Evolutionary conservation across 2,888 invertebrate genomes (phyloP).

Genomic region (Chrysolina oricalcia): DNA sequence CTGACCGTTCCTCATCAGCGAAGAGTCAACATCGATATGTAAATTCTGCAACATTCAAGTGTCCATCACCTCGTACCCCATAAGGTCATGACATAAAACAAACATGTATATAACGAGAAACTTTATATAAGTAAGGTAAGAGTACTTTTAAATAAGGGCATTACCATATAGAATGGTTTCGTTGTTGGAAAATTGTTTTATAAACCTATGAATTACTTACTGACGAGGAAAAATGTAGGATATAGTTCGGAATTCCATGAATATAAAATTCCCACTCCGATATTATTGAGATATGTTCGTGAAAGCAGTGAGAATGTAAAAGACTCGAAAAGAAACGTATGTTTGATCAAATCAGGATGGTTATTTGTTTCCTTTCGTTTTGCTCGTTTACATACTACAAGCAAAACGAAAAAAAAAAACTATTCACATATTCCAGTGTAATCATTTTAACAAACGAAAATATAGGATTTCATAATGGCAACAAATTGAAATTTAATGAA

Average conservation of each 20-base stretch:
- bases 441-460: too few relatives aligned
- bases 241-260: slow-evolving; percentile 38
- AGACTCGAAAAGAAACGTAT: not conserved
- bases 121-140: slow-evolving; percentile 35
- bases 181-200: slow-evolving; percentile 50
- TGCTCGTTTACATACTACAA: too few relatives aligned
- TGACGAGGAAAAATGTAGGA: slow-evolving; percentile 42
- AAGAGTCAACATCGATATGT: slow-evolving; percentile 7
- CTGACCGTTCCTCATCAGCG: slow-evolving; percentile 10
- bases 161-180: slow-evolving; percentile 53
- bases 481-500: too few relatives aligned
- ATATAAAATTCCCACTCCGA: slow-evolving; percentile 35
- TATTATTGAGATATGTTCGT: slow-evolving; percentile 4
- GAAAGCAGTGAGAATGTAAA: not conserved
- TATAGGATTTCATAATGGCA: too few relatives aligned
- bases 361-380: too few relatives aligned
- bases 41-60: slow-evolving; percentile 35
- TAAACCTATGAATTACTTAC: slow-evolving; percentile 52
- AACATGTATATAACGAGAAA: slow-evolving; percentile 37
- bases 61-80: slow-evolving; percentile 39
- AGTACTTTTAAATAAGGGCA: slow-evolving; percentile 44
- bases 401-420: too few relatives aligned
- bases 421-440: too few relatives aligned
- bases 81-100: slow-evolving; percentile 37
- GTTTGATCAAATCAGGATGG: not conserved